phyloP scores from a whole-genome alignment of 1,140 invertebrate genomes.

The Atopsyche davidsoni region DNA sequence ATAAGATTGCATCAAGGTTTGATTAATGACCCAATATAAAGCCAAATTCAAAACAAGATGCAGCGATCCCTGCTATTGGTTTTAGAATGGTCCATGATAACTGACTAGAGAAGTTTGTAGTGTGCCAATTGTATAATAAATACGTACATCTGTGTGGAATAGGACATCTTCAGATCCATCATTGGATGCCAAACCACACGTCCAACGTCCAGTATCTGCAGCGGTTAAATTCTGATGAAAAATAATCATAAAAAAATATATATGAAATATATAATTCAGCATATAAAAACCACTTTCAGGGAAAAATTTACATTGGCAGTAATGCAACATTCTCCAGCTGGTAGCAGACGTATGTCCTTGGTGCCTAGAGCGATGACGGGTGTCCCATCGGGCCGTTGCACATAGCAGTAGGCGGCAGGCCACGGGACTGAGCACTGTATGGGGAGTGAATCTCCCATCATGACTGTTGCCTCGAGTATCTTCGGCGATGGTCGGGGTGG shows the following conservation, averaged over 20 bases:
- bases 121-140: not conserved
- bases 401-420: slow-evolving; percentile 24
- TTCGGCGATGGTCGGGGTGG: not conserved
- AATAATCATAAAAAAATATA: slow-evolving; percentile 2
- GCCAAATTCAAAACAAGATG: no score
- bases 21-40: no score
- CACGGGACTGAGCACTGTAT: slow-evolving; percentile 21
- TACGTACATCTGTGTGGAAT: slow-evolving; percentile 21
- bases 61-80: no score
- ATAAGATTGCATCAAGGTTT: no score
- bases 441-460: slow-evolving; percentile 4
- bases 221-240: slow-evolving; percentile 10
- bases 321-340: slow-evolving; percentile 13
- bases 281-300: not conserved
- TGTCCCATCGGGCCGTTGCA: slow-evolving; percentile 10
- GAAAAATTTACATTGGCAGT: slow-evolving; percentile 11
- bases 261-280: not conserved
- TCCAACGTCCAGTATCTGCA: slow-evolving; percentile 19
- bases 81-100: no score
- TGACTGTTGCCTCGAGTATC: not conserved
- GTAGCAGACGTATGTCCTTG: not conserved
- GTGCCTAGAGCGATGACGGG: not conserved
- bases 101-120: no score
- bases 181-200: slow-evolving; percentile 17
- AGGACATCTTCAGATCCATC: slow-evolving; percentile 17